phyloP scores from a whole-genome alignment of 2,888 invertebrate species.

The Drymonia ruficornis region DNA sequence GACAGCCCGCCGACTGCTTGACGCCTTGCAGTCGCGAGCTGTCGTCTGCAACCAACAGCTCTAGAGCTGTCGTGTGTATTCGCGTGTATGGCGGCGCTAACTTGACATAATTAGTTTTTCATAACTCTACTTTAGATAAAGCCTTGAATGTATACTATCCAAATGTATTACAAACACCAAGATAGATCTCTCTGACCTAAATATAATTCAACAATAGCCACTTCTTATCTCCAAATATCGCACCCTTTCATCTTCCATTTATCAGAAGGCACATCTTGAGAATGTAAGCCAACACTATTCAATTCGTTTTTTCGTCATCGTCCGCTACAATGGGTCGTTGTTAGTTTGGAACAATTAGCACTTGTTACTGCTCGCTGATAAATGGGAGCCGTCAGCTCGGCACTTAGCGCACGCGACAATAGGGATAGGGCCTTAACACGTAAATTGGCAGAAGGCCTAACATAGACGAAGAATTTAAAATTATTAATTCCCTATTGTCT shows the following conservation, averaged over 20 bases:
- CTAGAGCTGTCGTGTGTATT: too few species aligned
- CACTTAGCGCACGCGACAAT: not conserved
- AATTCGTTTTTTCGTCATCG: not conserved
- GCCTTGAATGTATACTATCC: not conserved
- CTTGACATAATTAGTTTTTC: too few species aligned
- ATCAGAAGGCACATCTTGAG: constrained; percentile 1
- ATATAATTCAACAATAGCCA: not conserved
- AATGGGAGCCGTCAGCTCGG: not conserved
- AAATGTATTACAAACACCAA: not conserved
- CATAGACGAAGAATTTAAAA: not conserved
- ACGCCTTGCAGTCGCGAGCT: too few species aligned
- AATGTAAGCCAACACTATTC: not conserved
- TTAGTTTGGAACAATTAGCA: constrained; percentile 3
- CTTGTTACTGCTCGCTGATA: constrained; percentile 6
- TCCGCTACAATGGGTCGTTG: not conserved
- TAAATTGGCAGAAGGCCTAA: not conserved
- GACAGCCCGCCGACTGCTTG: too few species aligned
- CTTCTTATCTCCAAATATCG: not conserved
- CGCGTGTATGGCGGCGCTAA: too few species aligned
- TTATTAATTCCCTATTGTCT: too few species aligned
- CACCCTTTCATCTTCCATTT: not conserved
- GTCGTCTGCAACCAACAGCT: too few species aligned
- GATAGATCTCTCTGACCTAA: not conserved
- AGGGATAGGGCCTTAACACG: not conserved
- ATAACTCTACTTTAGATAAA: not conserved